phyloP scores from a whole-genome alignment of 2,888 invertebrate species.

The Pediacus dermestoides region DNA sequence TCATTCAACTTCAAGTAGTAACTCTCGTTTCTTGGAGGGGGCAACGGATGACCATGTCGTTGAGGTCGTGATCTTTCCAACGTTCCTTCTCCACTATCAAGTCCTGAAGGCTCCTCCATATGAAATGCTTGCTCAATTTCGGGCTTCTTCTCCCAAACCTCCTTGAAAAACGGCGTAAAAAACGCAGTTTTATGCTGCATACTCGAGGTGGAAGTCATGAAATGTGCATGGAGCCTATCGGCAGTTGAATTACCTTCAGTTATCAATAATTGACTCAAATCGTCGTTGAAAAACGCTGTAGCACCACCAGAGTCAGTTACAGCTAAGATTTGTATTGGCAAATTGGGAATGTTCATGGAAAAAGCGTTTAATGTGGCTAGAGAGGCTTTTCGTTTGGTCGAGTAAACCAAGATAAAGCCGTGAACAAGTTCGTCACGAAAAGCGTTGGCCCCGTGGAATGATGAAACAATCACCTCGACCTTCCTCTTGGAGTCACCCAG shows the following conservation, averaged over 20 bases:
- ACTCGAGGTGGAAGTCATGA: slow-evolving; percentile 83
- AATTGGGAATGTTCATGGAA: slow-evolving; percentile 87
- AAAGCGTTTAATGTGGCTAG: slow-evolving; percentile 90
- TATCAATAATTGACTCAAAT: slow-evolving; percentile 83
- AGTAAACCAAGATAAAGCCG: slow-evolving; percentile 92
- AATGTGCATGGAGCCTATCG: slow-evolving; percentile 84
- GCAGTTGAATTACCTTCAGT: slow-evolving; percentile 92
- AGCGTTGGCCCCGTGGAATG: slow-evolving; percentile 91
- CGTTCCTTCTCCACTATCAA: slow-evolving; percentile 68
- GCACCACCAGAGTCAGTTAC: slow-evolving; percentile 88
- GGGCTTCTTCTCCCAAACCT: slow-evolving; percentile 93
- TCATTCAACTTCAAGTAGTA: slow-evolving; percentile 67
- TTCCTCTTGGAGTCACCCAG: slow-evolving; percentile 86
- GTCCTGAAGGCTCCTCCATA: slow-evolving; percentile 66
- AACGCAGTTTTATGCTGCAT: slow-evolving; percentile 88
- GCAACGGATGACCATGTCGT: slow-evolving; percentile 55
- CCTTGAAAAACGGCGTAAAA: slow-evolving; percentile 93
- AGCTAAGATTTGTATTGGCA: slow-evolving; percentile 91
- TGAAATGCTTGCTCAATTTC: slow-evolving; percentile 92
- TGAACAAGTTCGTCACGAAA: slow-evolving; percentile 90
- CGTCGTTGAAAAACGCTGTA: slow-evolving; percentile 85
- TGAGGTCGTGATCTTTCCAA: slow-evolving; percentile 67
- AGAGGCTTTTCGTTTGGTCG: slow-evolving; percentile 91
- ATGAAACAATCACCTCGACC: slow-evolving; percentile 86
- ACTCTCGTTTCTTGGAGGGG: slow-evolving; percentile 75